Base-by-base conservation (phyloP, 2,888 invertebrate genomes). In the Stenchaetothrips biformis region DNA sequence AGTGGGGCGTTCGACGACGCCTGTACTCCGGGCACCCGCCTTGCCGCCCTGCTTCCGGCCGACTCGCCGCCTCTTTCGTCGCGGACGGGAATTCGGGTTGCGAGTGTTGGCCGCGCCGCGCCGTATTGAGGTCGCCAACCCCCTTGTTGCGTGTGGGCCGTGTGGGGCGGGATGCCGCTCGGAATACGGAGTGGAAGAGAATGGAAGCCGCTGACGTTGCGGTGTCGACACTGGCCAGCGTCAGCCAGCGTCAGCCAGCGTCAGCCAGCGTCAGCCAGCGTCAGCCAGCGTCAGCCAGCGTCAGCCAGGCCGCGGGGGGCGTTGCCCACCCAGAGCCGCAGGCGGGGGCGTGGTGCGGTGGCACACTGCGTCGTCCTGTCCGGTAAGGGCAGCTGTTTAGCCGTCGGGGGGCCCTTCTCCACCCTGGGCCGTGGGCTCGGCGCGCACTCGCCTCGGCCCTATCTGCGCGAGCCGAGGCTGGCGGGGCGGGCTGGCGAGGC, bases 51-150 rank as follows among this genome's bases (percentile, higher is more conserved):
- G 37, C 37, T 37, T 37, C 37, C 37, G 37, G 37, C 37, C 37
- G 37, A 1, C 37, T 37, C 2, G 37, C 37, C 37, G 37, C 37
- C 2, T 37, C 37, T 1, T 1, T 37, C 37, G 37, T 37, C 37
- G 37, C 37, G 37, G 37, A 37, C 37, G 37, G 37, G 37, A 37
- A 37, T 37, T 37, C 37, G 37, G 37, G 37, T 37, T 37, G 37
- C 37, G 37, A 37, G 37, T 37, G n/a, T n/a, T n/a, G n/a, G n/a
- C n/a, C n/a, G n/a, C n/a, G n/a, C n/a, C n/a, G n/a, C n/a, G 16
- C 59, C 59, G 59, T 59, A 59, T 59, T 59, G 59, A 59, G 59
- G 59, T 59, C 59, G 59, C 13, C 59, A 59, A 59, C 59, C 59
- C 59, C 18, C 16, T 18, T 59, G 59, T 16, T 6, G 59, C 6